Evolutionary conservation across 2,888 invertebrate genomes (phyloP).

Genomic region (Cataglyphis rosenhaueri): DNA sequence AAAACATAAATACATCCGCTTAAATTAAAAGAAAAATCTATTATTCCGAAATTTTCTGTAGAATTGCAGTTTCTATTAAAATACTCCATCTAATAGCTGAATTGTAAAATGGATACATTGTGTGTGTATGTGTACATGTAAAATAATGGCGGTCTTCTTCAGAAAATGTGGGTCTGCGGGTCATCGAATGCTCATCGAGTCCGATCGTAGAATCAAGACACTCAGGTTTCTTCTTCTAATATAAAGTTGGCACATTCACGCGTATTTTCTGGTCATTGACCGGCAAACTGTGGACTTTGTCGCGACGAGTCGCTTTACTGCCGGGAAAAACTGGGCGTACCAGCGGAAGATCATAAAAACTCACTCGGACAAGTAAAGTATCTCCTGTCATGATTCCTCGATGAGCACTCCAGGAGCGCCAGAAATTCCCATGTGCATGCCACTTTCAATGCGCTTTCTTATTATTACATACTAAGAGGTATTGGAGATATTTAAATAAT

Average conservation of each 20-base stretch:
- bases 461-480: background rate
- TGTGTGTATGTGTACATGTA: background rate
- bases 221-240: slow-evolving; percentile 56
- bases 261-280: slow-evolving; percentile 78
- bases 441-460: background rate
- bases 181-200: slow-evolving; percentile 69
- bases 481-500: background rate
- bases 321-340: slow-evolving; percentile 74
- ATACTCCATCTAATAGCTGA: background rate
- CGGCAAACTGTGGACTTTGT: slow-evolving; percentile 65
- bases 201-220: slow-evolving; percentile 52
- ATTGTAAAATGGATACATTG: background rate
- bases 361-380: slow-evolving; percentile 69
- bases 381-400: slow-evolving; percentile 59
- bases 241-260: slow-evolving; percentile 46
- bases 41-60: background rate
- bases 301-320: slow-evolving; percentile 43
- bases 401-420: background rate
- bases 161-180: slow-evolving; percentile 78
- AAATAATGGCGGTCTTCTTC: background rate
- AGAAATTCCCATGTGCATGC: slow-evolving; percentile 51
- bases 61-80: background rate
- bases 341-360: slow-evolving; percentile 70
- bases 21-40: background rate
- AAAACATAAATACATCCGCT: background rate